Percentiles rank a stretch among this genome's conserved stretches.
phyloP scores from a whole-genome alignment of 2,797 vertebrate species.

The Neosalanx taihuensis region DNA sequence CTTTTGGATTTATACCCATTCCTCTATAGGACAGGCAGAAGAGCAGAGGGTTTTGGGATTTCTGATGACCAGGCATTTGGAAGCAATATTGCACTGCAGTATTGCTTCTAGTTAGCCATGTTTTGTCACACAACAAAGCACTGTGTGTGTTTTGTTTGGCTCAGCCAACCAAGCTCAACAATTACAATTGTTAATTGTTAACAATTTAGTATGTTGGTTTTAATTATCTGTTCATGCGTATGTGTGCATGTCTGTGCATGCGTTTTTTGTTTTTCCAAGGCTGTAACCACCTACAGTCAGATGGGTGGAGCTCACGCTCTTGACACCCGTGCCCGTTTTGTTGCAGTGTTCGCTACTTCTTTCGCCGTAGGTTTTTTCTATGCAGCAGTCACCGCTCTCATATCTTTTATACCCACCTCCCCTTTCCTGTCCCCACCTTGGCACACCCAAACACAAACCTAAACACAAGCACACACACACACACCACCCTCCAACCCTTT shows the following conservation, averaged over 20 bases:
- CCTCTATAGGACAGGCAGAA: constrained; percentile 18
- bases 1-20: constrained; percentile 41
- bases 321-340: constrained; percentile 75
- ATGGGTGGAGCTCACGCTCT: constrained; percentile 73
- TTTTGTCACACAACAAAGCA: background rate
- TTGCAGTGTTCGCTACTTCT: constrained; percentile 78
- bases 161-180: background rate
- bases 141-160: background rate
- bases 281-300: constrained; percentile 78
- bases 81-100: constrained; percentile 20
- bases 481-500: background rate
- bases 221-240: background rate
- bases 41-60: constrained; percentile 28
- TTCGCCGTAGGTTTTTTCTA: constrained; percentile 80
- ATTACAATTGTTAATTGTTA: constrained; percentile 7
- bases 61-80: constrained; percentile 42
- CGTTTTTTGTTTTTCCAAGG: constrained; percentile 62
- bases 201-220: constrained; percentile 9
- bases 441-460: background rate
- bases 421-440: constrained; percentile 15
- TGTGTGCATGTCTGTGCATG: background rate
- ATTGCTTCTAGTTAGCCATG: constrained; percentile 20
- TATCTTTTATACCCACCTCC: constrained; percentile 73
- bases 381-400: constrained; percentile 81
- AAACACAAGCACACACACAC: background rate